Evolutionary conservation across 2,888 invertebrate species (phyloP), one percentile per base, ranked within the genome.

Genomic region (Limnephilus marmoratus): DNA sequence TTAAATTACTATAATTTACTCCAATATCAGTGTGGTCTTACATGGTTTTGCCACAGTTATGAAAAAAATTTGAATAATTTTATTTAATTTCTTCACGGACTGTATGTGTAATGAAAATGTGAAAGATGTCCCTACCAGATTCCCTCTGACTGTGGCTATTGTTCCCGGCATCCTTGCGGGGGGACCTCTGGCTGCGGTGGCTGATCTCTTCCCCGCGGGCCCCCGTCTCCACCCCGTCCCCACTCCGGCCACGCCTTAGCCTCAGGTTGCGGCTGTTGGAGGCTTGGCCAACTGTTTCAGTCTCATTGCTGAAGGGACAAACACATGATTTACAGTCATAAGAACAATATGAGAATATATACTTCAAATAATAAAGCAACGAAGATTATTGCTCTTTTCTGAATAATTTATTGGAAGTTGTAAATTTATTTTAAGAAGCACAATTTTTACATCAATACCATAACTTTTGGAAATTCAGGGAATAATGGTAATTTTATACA

Each of bases 141-240:
- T 96, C 96, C 93, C 95, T 95, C 93, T 95, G 96, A 91, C 95
- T 95, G 92, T 95, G 95, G 24, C 93, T 95, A 95, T 94, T 96
- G 95, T 94, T 96, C 95, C 81, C 93, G 94, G 89, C 88, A 45
- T 91, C 93, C 15, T 90, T 88, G 90, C 92, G 87, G 87, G 90
- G 81, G 94, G 94, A 88, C 94, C 93, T 91, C 94, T 94, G 2
- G 94, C 94, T 93, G 94, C 95, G 49, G 68, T 68, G 53, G 68
- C 88, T 31, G 18, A 45, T 49, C 18, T 83, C 41, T 13, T 95
- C 94, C 95, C 0, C 95, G 92, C 95, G 94, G 0, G 95, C 95
- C 7, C 95, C 85, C 15, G 88, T 41, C 29, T 92, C 91, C 12
- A 91, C 90, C 29, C 86, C 91, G 31, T 92, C 91, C 13, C 93